These are phyloP conservation scores for Gymnoscopelus microlampas DNA, from an alignment of 2,797 vertebrate species.

Conservation along the genomic window DNA sequence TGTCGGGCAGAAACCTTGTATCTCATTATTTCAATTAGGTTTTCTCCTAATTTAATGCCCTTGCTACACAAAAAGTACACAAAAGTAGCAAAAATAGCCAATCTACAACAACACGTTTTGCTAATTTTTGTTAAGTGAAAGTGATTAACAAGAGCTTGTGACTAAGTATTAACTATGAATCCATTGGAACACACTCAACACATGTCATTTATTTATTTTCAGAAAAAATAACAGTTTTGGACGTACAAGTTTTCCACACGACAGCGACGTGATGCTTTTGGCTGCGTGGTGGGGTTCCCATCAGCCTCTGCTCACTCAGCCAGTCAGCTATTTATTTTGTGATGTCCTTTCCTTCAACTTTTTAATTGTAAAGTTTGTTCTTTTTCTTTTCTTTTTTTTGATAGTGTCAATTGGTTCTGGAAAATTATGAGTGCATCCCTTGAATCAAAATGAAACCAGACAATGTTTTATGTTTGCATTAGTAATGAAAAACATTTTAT, in stretches of 20 bases:
- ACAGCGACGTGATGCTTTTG: slow-evolving; percentile 1
- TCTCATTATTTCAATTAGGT: background rate
- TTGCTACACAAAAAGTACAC: background rate
- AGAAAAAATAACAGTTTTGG: too few relatives aligned
- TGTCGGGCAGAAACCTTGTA: too few relatives aligned
- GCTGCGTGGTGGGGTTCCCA: background rate
- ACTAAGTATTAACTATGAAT: too few relatives aligned
- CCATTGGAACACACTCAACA: too few relatives aligned
- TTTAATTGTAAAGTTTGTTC: slow-evolving; percentile 8
- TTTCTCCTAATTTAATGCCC: background rate
- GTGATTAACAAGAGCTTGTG: too few relatives aligned
- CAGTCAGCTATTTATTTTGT: background rate
- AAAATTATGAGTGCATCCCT: background rate
- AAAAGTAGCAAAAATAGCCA: too few relatives aligned
- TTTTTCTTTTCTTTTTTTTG: slow-evolving; percentile 3
- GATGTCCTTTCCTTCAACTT: background rate
- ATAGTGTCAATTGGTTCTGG: background rate
- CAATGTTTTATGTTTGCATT: background rate
- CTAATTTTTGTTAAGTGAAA: too few relatives aligned
- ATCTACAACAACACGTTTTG: too few relatives aligned
- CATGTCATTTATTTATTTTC: too few relatives aligned
- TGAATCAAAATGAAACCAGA: background rate
- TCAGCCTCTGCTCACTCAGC: background rate
- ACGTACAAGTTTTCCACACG: background rate
- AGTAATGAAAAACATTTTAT: too few relatives aligned